Evolutionary conservation across 2,888 invertebrate genomes (phyloP), one percentile per base, ranked within the genome.

Genomic region (Cremastinae sp.): DNA sequence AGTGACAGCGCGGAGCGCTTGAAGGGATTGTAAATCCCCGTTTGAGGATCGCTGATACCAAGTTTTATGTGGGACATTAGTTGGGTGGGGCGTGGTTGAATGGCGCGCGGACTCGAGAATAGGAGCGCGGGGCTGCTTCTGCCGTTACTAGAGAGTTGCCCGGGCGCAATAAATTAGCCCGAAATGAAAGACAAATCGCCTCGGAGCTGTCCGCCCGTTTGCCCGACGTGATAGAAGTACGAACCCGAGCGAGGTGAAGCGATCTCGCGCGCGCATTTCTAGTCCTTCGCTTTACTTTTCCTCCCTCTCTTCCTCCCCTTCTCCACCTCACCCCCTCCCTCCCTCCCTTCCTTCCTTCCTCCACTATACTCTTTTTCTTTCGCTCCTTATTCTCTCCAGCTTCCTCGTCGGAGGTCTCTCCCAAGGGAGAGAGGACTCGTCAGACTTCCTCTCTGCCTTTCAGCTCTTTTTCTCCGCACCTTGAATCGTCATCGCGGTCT

Each of bases 31-130:
- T 89, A 89, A 89, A 89, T 89, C 89, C 89, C 89, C 88, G 89
- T 89, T 89, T 89, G 89, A 89, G 89, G 89, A 89, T 89, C 88
- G 89, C 89, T 89, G 89, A 89, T 89, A 89, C 89, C 88, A 88
- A 89, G 89, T 89, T 89, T 89, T 89, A 89, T 89, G 89, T 89
- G 87, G 89, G 89, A 89, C 89, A 89, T 89, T 89, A 89, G 89
- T 89, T 86, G 88, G 89, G 86, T 86, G 88, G 88, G 89, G 89
- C 89, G 89, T 89, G 89, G 89, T 85, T 85, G 85, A 86, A 87
- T 85, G 87, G 86, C 83, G 87, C 82, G 76, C 80, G 75, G 82
- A 82, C 81, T 82, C 82, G 82, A 81, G 82, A 82, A 82, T 82
- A 82, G 80, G 80, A 78, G 76, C 80, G 79, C 80, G 78, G 81